A percentile compares a stretch with the other conserved stretches of the same genome.
phyloP scores from a whole-genome alignment of 2,113 vertebrate species.

The Excalfactoria chinensis region DNA sequence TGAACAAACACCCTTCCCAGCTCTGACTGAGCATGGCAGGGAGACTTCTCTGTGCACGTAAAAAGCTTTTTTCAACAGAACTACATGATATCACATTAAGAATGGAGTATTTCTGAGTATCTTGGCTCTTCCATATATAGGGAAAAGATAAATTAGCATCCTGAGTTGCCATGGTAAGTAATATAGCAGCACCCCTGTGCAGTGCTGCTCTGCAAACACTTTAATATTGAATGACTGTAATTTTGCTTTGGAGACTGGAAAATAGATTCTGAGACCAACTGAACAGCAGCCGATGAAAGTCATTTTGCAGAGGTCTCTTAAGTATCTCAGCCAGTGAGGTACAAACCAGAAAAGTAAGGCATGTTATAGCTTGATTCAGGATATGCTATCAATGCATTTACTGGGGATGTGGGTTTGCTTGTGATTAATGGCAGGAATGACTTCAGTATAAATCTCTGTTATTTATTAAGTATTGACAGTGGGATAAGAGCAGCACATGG shows the following conservation, averaged over 20 bases:
- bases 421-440: not conserved
- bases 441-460: not conserved
- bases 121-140: not conserved
- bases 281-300: slow-evolving; percentile 24
- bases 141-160: slow-evolving; percentile 24
- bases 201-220: slow-evolving; percentile 20
- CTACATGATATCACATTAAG: not conserved
- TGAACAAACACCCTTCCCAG: not conserved
- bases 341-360: slow-evolving; percentile 30
- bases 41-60: not conserved
- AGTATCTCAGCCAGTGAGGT: not conserved
- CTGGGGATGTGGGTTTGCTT: not conserved
- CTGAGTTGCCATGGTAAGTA: slow-evolving; percentile 52
- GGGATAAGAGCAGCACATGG: slow-evolving; percentile 4
- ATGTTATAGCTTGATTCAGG: not conserved
- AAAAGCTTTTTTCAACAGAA: not conserved
- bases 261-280: slow-evolving; percentile 20
- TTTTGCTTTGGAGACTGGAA: slow-evolving; percentile 44
- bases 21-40: not conserved
- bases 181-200: slow-evolving; percentile 4
- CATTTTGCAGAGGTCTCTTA: slow-evolving; percentile 21
- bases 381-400: not conserved
- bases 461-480: slow-evolving; percentile 53
- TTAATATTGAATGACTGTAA: slow-evolving; percentile 18
- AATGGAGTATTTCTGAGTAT: not conserved